phyloP scores from a whole-genome alignment of 2,888 invertebrate species.

The Dasysyrphus tricinctus region DNA sequence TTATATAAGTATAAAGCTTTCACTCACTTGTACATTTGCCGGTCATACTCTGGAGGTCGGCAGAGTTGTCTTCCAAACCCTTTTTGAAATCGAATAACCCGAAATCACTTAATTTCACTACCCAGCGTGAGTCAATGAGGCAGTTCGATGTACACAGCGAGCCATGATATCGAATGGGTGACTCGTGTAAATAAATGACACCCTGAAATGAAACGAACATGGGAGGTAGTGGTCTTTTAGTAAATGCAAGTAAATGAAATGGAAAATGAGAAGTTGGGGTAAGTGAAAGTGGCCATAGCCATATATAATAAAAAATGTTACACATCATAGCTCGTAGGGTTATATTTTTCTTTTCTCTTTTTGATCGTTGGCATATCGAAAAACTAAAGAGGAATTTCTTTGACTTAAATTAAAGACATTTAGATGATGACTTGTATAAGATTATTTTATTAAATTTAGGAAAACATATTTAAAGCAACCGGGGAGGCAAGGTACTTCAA shows the following conservation, averaged over 20 bases:
- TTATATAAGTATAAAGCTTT: background rate
- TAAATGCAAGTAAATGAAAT: constrained; percentile 43
- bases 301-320: constrained; percentile 38
- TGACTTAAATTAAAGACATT: background rate
- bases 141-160: constrained; percentile 95
- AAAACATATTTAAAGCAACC: background rate
- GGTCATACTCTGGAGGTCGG: constrained; percentile 85
- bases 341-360: background rate
- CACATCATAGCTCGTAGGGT: constrained; percentile 10
- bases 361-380: background rate
- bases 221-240: background rate
- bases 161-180: constrained; percentile 93
- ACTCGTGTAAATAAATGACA: constrained; percentile 95
- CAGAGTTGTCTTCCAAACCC: constrained; percentile 87
- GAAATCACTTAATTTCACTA: constrained; percentile 96
- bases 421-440: constrained; percentile 5
- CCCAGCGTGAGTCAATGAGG: constrained; percentile 97
- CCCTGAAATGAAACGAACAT: constrained; percentile 85
- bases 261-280: constrained; percentile 35
- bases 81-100: constrained; percentile 94
- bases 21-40: constrained; percentile 89
- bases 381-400: background rate
- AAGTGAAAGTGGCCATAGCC: constrained; percentile 58
- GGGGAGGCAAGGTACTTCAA: background rate
- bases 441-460: background rate